phyloP scores from a whole-genome alignment of 1,140 invertebrate species.

The Fopius arisanus region DNA sequence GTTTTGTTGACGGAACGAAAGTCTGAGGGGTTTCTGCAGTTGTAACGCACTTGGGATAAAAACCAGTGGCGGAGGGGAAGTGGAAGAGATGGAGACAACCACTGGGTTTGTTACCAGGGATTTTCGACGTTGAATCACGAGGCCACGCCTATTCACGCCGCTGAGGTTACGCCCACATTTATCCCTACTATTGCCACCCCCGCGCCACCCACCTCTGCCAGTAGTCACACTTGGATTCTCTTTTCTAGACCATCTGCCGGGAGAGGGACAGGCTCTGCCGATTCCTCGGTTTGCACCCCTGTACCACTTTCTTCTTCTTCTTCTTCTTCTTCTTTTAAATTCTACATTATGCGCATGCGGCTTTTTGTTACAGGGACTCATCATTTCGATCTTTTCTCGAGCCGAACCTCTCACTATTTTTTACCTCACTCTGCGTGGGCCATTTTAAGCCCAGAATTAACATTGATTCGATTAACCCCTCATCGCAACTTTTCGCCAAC shows the following conservation, averaged over 20 bases:
- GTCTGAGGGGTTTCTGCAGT: slow-evolving; percentile 30
- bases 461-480: not conserved
- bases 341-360: no score
- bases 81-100: not conserved
- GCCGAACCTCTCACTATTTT: not conserved
- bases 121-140: slow-evolving; percentile 1
- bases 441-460: slow-evolving; percentile 3
- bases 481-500: no score
- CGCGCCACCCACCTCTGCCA: no score
- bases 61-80: not conserved
- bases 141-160: slow-evolving; percentile 6
- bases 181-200: slow-evolving; percentile 12
- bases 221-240: no score
- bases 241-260: no score
- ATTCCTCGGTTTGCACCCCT: no score
- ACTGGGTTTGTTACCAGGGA: slow-evolving; percentile 12
- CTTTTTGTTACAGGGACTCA: no score
- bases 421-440: not conserved
- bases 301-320: no score
- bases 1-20: slow-evolving; percentile 47
- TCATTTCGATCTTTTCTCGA: slow-evolving; percentile 21
- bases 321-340: no score
- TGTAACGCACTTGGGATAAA: slow-evolving; percentile 30
- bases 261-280: no score
- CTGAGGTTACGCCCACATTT: not conserved